A percentile compares a stretch with the other conserved stretches of the same genome.
Conservation (phyloP, 2,888 invertebrate genomes). For the Drosophila multiciliata region DNA sequence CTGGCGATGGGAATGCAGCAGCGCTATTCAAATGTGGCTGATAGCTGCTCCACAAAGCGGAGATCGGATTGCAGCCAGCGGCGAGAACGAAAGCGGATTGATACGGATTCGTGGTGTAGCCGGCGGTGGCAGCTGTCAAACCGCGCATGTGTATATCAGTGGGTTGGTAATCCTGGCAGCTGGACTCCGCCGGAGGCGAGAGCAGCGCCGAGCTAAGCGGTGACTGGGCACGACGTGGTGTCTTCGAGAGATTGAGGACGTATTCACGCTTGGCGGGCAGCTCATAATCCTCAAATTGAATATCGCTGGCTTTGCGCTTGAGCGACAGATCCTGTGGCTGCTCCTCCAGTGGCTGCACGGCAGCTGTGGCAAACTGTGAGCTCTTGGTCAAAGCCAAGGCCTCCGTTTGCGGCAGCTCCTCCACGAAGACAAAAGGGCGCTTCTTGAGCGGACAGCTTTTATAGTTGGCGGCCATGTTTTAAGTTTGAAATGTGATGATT, state of each 20-base stretch:
- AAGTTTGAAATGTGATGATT: not conserved
- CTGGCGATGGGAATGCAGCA: slow-evolving; percentile 71
- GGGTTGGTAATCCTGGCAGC: slow-evolving; percentile 60
- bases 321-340: slow-evolving; percentile 84
- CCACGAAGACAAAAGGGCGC: slow-evolving; percentile 91
- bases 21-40: slow-evolving; percentile 59
- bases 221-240: slow-evolving; percentile 35
- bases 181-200: slow-evolving; percentile 71
- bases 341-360: slow-evolving; percentile 47
- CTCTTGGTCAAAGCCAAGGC: slow-evolving; percentile 73
- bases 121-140: slow-evolving; percentile 68
- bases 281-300: slow-evolving; percentile 64
- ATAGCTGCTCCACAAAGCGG: slow-evolving; percentile 79
- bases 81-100: slow-evolving; percentile 79
- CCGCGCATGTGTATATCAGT: slow-evolving; percentile 82
- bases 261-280: slow-evolving; percentile 78
- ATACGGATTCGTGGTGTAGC: slow-evolving; percentile 79
- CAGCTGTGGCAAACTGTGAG: slow-evolving; percentile 32
- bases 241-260: slow-evolving; percentile 80
- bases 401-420: slow-evolving; percentile 85
- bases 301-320: slow-evolving; percentile 77
- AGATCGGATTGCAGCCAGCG: slow-evolving; percentile 81
- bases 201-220: slow-evolving; percentile 64
- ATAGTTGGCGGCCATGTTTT: slow-evolving; percentile 87
- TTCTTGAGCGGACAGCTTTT: slow-evolving; percentile 96